Conservation (phyloP, 2,113 vertebrate genomes). For the Cromileptes altivelis region DNA sequence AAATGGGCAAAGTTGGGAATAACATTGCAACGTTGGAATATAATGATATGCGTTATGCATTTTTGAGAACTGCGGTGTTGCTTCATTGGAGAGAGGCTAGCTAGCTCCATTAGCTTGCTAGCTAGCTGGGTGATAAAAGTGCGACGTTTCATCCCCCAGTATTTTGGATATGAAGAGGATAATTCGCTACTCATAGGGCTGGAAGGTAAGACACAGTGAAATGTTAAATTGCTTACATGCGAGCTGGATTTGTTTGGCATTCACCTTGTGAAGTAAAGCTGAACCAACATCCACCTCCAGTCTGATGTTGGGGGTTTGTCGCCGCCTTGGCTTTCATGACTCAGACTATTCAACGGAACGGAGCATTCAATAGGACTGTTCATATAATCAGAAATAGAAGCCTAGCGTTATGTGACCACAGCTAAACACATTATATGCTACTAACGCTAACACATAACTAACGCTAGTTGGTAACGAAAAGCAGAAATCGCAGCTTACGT, state of each 20-base stretch:
- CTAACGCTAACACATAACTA: background rate
- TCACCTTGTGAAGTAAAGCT: slow-evolving; percentile 34
- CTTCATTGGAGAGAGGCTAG: slow-evolving; percentile 81
- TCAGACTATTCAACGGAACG: slow-evolving; percentile 75
- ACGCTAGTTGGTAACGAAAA: background rate
- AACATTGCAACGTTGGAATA: slow-evolving; percentile 78
- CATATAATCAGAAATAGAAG: background rate
- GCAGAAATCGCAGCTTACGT: slow-evolving; percentile 25
- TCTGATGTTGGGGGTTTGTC: slow-evolving; percentile 73
- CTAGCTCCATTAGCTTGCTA: slow-evolving; percentile 79
- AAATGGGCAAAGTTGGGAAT: slow-evolving; percentile 82
- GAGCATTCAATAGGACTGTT: slow-evolving; percentile 37
- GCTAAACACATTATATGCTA: background rate
- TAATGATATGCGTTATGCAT: slow-evolving; percentile 74
- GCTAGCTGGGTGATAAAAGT: slow-evolving; percentile 81
- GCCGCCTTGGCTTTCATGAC: slow-evolving; percentile 78
- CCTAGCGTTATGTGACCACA: rapidly evolving
- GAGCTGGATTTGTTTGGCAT: slow-evolving; percentile 8
- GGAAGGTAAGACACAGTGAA: slow-evolving; percentile 78
- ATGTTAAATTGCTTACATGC: background rate
- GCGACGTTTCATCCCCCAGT: slow-evolving; percentile 79
- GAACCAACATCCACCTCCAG: slow-evolving; percentile 66
- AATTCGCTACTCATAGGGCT: slow-evolving; percentile 84
- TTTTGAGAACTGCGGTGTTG: slow-evolving; percentile 80
- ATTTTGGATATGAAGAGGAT: slow-evolving; percentile 88